Base-by-base conservation (phyloP, 2,113 vertebrate genomes). In the Austrofundulus limnaeus region DNA sequence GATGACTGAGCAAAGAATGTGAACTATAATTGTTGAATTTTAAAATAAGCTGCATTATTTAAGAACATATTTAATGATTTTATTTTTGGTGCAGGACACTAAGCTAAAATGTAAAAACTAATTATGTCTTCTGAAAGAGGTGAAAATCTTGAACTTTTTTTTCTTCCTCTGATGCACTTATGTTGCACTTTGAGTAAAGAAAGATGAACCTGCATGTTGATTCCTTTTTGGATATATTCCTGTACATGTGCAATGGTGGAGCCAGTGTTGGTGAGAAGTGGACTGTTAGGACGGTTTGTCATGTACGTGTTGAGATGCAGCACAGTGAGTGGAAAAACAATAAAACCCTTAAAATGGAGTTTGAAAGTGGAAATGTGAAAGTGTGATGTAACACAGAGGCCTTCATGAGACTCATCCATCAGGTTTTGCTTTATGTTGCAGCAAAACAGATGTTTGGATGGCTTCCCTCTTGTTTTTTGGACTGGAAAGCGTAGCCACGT, bases 71-170 rank as follows among this genome's bases (percentile, higher is more conserved):
- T 61, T 66, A 63, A 47, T 2, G 1, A 42, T 45, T 54, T 64
- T 70, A 19, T 75, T 59, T 75, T 59, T 70, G 59, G 78, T 86
- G 80, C 84, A 19, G 79, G 79, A 81, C 84, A 71, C 83, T 72
- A 72, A 72, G 38, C 60, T 48, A 42, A 77, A 68, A 68, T 62
- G n/a, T 11, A 25, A 19, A 11, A n/a, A 20, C 11, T 2, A 28
- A 80, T 72, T 66, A 46, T 45, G 61, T 66, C 45, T 7, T 12
- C 4, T 28, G 24, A 49, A 48, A 39, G 71, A 71, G 20, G 24
- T n/a, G n/a, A n/a, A n/a, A n/a, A n/a, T n/a, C n/a, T n/a, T n/a
- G n/a, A n/a, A n/a, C n/a, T n/a, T n/a, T n/a, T n/a, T n/a, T n/a
- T n/a, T n/a, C n/a, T n/a, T n/a, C n/a, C n/a, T n/a, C n/a, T n/a